Percentiles rank a stretch among this genome's conserved stretches.
Conservation (phyloP, 2,888 invertebrate genomes). For the Endomychus coccineus region DNA sequence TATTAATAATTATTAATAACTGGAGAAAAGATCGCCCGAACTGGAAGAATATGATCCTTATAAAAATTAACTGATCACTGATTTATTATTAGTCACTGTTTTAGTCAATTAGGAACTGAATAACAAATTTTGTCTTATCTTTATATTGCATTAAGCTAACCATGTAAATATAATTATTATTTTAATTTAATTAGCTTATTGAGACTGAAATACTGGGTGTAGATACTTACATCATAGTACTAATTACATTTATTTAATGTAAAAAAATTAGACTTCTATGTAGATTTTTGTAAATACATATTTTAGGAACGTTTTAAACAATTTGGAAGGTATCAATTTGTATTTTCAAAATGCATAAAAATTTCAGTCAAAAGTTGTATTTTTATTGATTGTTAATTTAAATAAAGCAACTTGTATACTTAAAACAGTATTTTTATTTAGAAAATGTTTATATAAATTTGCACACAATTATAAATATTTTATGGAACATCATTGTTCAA, state of each 20-base stretch:
- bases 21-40: no score
- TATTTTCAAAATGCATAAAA: conserved; percentile 30
- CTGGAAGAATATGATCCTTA: no score
- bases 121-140: no score
- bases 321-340: conserved; percentile 15
- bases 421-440: conserved; percentile 4
- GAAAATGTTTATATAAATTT: conserved; percentile 1
- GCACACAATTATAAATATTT: neutral
- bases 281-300: conserved; percentile 18
- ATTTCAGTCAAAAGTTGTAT: conserved; percentile 32
- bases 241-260: conserved; percentile 15
- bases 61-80: no score
- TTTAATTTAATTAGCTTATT: no score
- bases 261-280: conserved; percentile 12
- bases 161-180: no score
- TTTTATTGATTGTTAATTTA: conserved; percentile 33
- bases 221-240: conserved; percentile 27
- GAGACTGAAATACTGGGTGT: conserved; percentile 31
- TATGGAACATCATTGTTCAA: no score
- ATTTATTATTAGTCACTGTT: no score
- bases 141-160: no score
- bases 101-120: no score
- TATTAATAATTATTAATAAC: no score
- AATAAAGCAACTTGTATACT: conserved; percentile 17
- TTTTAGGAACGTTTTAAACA: conserved; percentile 7